A percentile compares a stretch with the other conserved stretches of the same genome.
phyloP scores from a whole-genome alignment of 2,113 vertebrate species.

The Tetrao urogallus region DNA sequence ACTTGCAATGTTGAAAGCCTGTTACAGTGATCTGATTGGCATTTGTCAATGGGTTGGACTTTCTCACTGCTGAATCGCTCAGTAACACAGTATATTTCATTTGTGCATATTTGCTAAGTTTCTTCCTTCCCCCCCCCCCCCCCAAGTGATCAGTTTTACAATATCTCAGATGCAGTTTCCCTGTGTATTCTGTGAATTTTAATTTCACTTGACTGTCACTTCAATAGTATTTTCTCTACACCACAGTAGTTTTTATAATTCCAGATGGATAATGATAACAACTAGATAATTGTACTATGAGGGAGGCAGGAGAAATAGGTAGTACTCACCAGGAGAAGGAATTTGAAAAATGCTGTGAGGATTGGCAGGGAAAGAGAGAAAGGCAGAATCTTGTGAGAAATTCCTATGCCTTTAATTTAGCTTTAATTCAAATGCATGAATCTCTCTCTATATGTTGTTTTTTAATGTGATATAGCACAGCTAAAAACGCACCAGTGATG shows the following conservation, averaged over 20 bases:
- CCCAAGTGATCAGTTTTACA: conserved; percentile 12
- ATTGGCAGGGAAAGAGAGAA: background rate
- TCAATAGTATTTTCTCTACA: background rate
- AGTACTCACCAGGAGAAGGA: background rate
- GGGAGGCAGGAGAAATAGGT: background rate
- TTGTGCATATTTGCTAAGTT: conserved; percentile 17
- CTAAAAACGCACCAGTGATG: conserved; percentile 4
- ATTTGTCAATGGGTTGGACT: conserved; percentile 39
- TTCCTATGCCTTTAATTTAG: conserved; percentile 10
- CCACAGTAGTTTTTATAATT: conserved; percentile 20
- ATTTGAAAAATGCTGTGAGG: background rate
- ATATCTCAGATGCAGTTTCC: conserved; percentile 9
- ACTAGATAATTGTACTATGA: background rate
- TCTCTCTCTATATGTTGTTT: background rate
- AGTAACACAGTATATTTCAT: conserved; percentile 24
- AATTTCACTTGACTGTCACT: conserved; percentile 40
- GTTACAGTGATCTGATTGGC: background rate
- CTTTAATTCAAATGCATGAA: background rate
- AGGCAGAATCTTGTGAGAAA: background rate
- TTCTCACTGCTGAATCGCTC: background rate
- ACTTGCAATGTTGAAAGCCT: background rate
- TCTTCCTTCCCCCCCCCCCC: background rate
- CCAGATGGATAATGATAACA: conserved; percentile 7
- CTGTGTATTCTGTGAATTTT: background rate
- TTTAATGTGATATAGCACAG: background rate